A percentile compares a stretch with the other conserved stretches of the same genome.
Evolutionary conservation across 2,888 invertebrate species (phyloP).

Genomic region (Drosophila pseudotalamancana): DNA sequence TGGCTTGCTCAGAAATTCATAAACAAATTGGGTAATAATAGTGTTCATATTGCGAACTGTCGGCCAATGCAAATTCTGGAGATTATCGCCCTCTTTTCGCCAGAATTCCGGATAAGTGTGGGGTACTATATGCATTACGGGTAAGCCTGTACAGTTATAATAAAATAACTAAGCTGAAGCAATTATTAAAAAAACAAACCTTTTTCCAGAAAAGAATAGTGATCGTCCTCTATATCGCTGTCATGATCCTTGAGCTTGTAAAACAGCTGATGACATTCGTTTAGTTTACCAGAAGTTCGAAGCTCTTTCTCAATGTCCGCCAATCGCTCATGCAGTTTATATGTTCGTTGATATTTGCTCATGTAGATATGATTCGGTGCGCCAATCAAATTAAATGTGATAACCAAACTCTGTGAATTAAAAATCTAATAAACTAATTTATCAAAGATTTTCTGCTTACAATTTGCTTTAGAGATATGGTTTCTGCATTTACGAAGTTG

Average conservation of each 20-base stretch:
- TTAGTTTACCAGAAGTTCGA: conserved; percentile 85
- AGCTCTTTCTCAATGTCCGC: conserved; percentile 88
- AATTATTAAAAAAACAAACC: conserved; percentile 62
- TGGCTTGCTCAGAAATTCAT: conserved; percentile 14
- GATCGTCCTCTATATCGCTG: conserved; percentile 94
- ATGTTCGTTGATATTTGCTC: conserved; percentile 91
- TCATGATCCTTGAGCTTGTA: conserved; percentile 86
- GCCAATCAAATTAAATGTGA: conserved; percentile 96
- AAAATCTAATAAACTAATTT: conserved; percentile 80
- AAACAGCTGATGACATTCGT: conserved; percentile 88
- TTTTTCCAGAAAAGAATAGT: conserved; percentile 89
- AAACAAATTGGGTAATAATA: conserved; percentile 44
- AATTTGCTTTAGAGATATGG: conserved; percentile 84
- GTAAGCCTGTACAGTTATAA: too few species aligned
- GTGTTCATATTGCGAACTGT: conserved; percentile 48
- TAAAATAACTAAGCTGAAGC: background rate
- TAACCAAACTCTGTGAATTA: conserved; percentile 87
- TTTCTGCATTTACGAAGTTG: conserved; percentile 91
- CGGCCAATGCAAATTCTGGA: conserved; percentile 49
- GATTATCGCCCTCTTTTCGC: conserved; percentile 93
- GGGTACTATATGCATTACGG: conserved; percentile 95
- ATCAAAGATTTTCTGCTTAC: conserved; percentile 87
- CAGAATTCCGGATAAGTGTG: conserved; percentile 95
- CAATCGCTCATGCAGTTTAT: conserved; percentile 89
- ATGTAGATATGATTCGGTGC: conserved; percentile 92